These are phyloP conservation scores for Epinephelus coioides DNA, from an alignment of 2,797 vertebrate species.

Conservation along the genomic window DNA sequence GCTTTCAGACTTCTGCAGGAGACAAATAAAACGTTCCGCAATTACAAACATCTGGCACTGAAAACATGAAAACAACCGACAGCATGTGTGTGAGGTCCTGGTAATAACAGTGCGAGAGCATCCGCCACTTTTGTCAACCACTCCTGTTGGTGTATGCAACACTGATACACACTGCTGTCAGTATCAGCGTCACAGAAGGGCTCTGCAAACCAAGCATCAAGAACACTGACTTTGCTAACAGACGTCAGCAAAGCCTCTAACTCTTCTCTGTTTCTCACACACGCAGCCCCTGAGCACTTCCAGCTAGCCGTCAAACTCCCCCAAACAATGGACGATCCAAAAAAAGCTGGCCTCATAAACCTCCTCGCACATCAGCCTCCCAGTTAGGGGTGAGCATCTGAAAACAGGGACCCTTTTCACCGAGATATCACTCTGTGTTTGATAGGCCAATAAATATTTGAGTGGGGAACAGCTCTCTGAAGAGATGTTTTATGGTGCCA, in stretches of 20 bases:
- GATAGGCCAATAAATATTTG: slow-evolving; percentile 78
- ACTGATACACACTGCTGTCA: slow-evolving; percentile 11
- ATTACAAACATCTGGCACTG: slow-evolving; percentile 48
- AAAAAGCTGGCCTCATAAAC: slow-evolving; percentile 32
- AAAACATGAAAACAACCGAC: slow-evolving; percentile 33
- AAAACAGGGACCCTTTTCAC: slow-evolving; percentile 56
- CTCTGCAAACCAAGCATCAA: slow-evolving; percentile 34
- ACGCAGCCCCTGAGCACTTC: slow-evolving; percentile 76
- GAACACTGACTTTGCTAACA: slow-evolving; percentile 36
- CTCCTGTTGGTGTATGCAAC: slow-evolving; percentile 18
- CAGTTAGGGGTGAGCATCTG: slow-evolving; percentile 36
- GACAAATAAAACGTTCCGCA: slow-evolving; percentile 50
- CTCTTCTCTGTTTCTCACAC: slow-evolving; percentile 13
- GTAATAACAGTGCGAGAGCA: slow-evolving; percentile 17
- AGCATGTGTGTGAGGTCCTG: slow-evolving; percentile 6
- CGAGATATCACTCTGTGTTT: slow-evolving; percentile 62
- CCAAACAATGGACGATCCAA: slow-evolving; percentile 57
- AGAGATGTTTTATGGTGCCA: slow-evolving; percentile 70
- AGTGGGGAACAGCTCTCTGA: slow-evolving; percentile 69
- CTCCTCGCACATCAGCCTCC: slow-evolving; percentile 5
- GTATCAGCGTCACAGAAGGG: slow-evolving; percentile 5
- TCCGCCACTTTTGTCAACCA: neutral
- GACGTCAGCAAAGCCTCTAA: slow-evolving; percentile 45
- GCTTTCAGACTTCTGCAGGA: slow-evolving; percentile 40
- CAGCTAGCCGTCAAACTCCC: slow-evolving; percentile 40